Percentiles rank a stretch among this genome's conserved stretches.
These are phyloP conservation scores for Ochlodes sylvanus DNA, from an alignment of 2,888 invertebrate species.

Conservation along the genomic window DNA sequence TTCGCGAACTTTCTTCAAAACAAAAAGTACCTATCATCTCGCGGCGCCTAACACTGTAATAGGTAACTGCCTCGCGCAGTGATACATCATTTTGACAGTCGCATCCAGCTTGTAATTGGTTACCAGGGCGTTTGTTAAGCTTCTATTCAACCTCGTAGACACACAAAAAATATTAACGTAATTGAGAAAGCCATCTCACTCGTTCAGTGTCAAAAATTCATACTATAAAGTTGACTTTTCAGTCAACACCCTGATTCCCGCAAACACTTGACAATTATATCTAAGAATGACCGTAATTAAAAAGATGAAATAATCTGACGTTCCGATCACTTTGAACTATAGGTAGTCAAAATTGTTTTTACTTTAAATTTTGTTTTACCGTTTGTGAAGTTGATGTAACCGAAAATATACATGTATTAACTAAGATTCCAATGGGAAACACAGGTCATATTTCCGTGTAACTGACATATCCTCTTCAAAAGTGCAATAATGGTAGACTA, in stretches of 20 bases:
- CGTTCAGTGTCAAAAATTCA: neutral
- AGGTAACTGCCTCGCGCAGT: conserved; percentile 23
- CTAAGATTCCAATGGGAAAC: too few relatives aligned
- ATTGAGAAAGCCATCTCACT: conserved; percentile 16
- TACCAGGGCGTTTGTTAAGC: conserved; percentile 35
- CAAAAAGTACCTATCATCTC: conserved; percentile 21
- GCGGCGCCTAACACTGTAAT: conserved; percentile 27
- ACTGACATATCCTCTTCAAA: too few relatives aligned
- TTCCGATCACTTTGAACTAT: too few relatives aligned
- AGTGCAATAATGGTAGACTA: too few relatives aligned
- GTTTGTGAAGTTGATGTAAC: too few relatives aligned
- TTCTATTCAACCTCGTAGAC: conserved; percentile 35
- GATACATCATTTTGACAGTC: conserved; percentile 38
- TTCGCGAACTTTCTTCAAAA: conserved; percentile 38
- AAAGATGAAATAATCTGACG: too few relatives aligned
- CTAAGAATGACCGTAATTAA: neutral
- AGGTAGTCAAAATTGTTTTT: too few relatives aligned
- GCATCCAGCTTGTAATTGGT: conserved; percentile 33
- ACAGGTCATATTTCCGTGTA: too few relatives aligned
- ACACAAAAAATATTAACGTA: conserved; percentile 20
- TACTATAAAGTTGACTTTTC: too few relatives aligned
- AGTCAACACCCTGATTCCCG: too few relatives aligned
- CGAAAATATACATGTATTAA: too few relatives aligned
- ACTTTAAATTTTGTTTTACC: too few relatives aligned
- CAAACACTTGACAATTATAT: neutral